A percentile compares a stretch with the other conserved stretches of the same genome.
Conservation (phyloP, 2,888 invertebrate species). For the Drosophila nr. perissopoda region DNA sequence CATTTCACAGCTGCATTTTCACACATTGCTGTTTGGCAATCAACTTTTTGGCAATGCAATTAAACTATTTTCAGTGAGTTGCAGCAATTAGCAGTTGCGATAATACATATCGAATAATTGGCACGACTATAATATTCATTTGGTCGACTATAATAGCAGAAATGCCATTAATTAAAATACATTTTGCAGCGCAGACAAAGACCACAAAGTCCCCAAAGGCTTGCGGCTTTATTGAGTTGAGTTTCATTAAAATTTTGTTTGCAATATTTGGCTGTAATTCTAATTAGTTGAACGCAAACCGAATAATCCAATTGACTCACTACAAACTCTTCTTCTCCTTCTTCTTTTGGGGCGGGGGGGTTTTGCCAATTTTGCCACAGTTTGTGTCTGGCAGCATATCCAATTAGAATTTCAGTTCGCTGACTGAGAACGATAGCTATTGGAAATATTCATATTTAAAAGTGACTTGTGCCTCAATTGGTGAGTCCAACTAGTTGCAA, state of each 20-base stretch:
- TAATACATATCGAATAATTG: conserved; percentile 20
- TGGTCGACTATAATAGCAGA: conserved; percentile 7
- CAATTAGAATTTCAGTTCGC: background rate
- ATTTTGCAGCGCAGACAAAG: conserved; percentile 21
- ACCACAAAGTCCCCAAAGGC: conserved; percentile 31
- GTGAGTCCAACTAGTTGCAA: background rate
- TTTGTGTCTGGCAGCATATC: background rate
- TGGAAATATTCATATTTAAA: background rate
- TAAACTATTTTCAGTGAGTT: conserved; percentile 48
- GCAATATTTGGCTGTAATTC: conserved; percentile 24
- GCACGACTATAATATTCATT: background rate
- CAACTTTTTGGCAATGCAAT: conserved; percentile 41
- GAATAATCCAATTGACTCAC: conserved; percentile 1
- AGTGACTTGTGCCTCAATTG: background rate
- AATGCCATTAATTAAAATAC: conserved; percentile 56
- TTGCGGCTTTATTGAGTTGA: conserved; percentile 42
- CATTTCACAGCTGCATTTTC: conserved; percentile 1
- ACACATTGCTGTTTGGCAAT: conserved; percentile 8
- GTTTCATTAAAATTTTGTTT: conserved; percentile 50
- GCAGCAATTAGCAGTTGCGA: conserved; percentile 46
- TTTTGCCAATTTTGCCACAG: background rate
- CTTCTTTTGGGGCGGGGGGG: background rate
- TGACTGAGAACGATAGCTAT: background rate
- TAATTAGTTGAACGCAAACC: conserved; percentile 38
- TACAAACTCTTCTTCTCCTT: background rate